phyloP scores from a whole-genome alignment of 2,797 vertebrate species.

The Melanotaenia pygmaea region DNA sequence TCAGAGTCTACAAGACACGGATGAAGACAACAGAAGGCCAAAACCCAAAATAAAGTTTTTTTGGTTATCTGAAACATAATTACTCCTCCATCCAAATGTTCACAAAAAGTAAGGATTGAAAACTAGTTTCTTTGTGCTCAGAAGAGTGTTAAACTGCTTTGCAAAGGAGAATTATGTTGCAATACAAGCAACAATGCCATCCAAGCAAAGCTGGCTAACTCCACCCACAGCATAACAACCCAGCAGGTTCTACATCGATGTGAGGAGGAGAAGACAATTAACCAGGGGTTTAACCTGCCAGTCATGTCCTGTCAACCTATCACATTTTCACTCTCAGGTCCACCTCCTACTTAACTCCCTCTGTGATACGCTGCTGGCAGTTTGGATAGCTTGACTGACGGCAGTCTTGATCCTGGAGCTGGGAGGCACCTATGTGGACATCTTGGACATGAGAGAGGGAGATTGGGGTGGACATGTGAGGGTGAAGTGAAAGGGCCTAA shows the following conservation, averaged over 20 bases:
- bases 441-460: constrained; percentile 68
- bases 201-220: constrained; percentile 58
- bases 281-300: constrained; percentile 84
- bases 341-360: constrained; percentile 83
- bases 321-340: constrained; percentile 77
- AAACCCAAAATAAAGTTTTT: not conserved
- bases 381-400: constrained; percentile 83
- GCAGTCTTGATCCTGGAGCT: constrained; percentile 74
- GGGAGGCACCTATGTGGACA: constrained; percentile 71
- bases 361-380: constrained; percentile 82
- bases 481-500: constrained; percentile 50
- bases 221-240: constrained; percentile 69
- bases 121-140: constrained; percentile 25
- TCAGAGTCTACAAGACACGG: not conserved
- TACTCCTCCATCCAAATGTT: not conserved
- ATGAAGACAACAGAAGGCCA: not conserved
- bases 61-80: not conserved
- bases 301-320: constrained; percentile 81
- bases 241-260: constrained; percentile 74
- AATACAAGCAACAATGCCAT: constrained; percentile 57
- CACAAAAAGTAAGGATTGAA: not conserved
- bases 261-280: constrained; percentile 82
- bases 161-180: constrained; percentile 24
- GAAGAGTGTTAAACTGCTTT: constrained; percentile 10
- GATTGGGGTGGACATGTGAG: constrained; percentile 69